Base-by-base conservation (phyloP, 2,888 invertebrate genomes). In the Galeruca laticollis region DNA sequence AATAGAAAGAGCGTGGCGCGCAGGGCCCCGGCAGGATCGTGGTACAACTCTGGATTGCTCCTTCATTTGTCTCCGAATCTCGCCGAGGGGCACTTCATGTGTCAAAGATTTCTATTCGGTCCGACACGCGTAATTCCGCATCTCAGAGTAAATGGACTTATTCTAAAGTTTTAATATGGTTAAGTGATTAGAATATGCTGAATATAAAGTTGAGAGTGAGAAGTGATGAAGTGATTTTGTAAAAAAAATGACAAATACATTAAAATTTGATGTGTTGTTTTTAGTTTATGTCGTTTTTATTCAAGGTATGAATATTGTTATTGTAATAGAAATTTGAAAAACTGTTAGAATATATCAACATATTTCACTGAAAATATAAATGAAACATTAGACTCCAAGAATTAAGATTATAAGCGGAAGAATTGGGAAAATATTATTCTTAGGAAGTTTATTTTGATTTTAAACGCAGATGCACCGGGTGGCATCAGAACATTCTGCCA, bases 21-120 rank as follows among this genome's bases (percentile, higher is more conserved):
- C 61, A 54, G 52, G 61, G 66, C 31, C 49, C 37, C 66, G 18
- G 18, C 56, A 59, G 66, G 52, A 35, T 66, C 59, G 40, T 51
- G 49, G 51, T 59, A 26, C 66, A 47, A 15, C 35, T 65, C 59
- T 54, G 60, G 71, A 63, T 63, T 51, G 68, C 60, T 71, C 60
- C 68, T 68, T 54, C 71, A 71, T 68, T 71, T 54, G 68, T 64
- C 66, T 64, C 64, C 64, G 63, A 63, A 63, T 10, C 40, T 61
- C 51, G 56, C 35, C 56, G 62, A 51, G 49, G 15, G 26, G 54
- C 20, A 49, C 57, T 57, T 20, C 35, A 35, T 18, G 35, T 11
- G 15, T 31, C 35, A 11, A 20, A 11, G 31, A 54, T 31, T 18
- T 21, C 26, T 4, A 26, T 21, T 37, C 26, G 11, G 49, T 37